A percentile compares a stretch with the other conserved stretches of the same genome.
Conservation (phyloP, 30 jellyfish, hydroid and myxozoan species). For the Mastigias papua region DNA sequence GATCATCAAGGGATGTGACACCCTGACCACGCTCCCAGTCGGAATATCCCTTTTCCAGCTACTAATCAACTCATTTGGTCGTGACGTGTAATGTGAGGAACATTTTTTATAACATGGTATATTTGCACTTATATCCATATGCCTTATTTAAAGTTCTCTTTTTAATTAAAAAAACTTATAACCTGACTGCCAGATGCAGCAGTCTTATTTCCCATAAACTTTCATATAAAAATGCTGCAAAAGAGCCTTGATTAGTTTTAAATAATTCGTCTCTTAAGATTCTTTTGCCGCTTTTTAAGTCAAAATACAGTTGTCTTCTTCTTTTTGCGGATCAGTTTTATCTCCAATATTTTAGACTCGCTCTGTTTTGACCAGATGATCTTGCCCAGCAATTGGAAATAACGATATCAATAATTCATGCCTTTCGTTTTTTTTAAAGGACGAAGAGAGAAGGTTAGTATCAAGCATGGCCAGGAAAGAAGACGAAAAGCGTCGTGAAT, state of each 20-base stretch:
- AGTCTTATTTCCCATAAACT: too few species aligned
- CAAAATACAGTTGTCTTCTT: not conserved
- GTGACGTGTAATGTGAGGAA: too few species aligned
- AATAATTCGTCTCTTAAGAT: not conserved
- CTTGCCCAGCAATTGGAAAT: not conserved
- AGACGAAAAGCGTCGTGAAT: constrained; percentile 78
- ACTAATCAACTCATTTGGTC: too few species aligned
- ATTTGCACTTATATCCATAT: too few species aligned
- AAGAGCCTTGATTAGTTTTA: not conserved
- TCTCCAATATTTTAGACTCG: not conserved
- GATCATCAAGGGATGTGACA: too few species aligned
- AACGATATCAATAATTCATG: constrained; percentile 14
- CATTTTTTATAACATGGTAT: too few species aligned
- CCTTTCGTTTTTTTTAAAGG: constrained; percentile 38
- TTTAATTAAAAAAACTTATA: too few species aligned
- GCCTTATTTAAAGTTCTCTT: too few species aligned
- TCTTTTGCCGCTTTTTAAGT: not conserved
- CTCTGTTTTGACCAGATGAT: not conserved
- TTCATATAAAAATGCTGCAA: too few species aligned
- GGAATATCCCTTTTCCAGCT: too few species aligned
- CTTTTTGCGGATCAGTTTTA: not conserved
- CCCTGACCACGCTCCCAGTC: too few species aligned
- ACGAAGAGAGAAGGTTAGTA: constrained; percentile 77
- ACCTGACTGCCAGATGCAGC: too few species aligned
- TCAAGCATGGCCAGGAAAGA: constrained; percentile 85